Evolutionary conservation across 2,888 invertebrate species (phyloP), one percentile per base, ranked within the genome.

Genomic region (Tortricodes alternella): DNA sequence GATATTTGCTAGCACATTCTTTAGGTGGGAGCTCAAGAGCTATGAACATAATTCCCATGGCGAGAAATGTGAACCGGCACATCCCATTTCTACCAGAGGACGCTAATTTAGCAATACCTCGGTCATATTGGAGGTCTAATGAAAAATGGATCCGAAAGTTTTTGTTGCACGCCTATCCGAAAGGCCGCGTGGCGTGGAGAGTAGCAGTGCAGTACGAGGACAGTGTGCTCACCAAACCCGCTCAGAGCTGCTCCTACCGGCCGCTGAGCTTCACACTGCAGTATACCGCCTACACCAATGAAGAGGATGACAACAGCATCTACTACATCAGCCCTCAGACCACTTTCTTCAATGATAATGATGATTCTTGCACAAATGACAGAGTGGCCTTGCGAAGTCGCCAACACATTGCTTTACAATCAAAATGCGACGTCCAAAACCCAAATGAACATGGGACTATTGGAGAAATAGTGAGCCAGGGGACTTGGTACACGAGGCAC

Each of bases 231-330:
- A 24, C 9, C 8, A 24, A 9, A 3, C 24, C 24, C 2, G 9
- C 8, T 3, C 24, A 24, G 3, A 9, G 9, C 24, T 9, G 24
- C 8, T 8, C 9, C 9, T 24, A 9, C 24, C 8, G 24, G 24
- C 24, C 24, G 24, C 9, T 24, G 24, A 24, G 24, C 8, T 24
- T 24, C 9, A 9, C 24, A 8, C 24, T 24, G 24, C 24, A 24
- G 24, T 24, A 24, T 24, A 24, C 24, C 3, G 24, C 24, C 9
- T 24, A 24, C 24, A 24, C 24, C 2, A 9, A 68, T 29, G 66
- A 67, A 19, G 60, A 68, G 24, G 24, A 41, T 9, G 24, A 8
- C 5, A 7, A 11, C 1, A 35, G 7, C 19, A 8, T 48, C 8
- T 13, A 29, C 8, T n/a, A 43, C 6, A 6, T 8, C 15, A 23